These are phyloP conservation scores for Rhadinocentrus ornatus DNA, from an alignment of 2,797 vertebrate genomes.

Conservation along the genomic window DNA sequence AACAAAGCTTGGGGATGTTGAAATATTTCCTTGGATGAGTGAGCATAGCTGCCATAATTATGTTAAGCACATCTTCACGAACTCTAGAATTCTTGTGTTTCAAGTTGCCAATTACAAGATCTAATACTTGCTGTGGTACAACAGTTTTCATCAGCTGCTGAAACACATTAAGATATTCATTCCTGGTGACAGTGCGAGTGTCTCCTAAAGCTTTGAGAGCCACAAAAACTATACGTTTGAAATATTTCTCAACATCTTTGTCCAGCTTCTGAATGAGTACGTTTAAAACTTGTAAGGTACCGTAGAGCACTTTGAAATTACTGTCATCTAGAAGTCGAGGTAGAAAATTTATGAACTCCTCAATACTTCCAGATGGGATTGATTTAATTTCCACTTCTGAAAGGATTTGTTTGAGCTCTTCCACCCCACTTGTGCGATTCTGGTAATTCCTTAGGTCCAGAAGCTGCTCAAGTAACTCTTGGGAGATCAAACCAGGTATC, in stretches of 20 bases:
- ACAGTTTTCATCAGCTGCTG: constrained; percentile 84
- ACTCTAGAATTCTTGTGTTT: constrained; percentile 88
- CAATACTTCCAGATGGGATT: constrained; percentile 76
- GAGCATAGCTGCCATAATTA: constrained; percentile 87
- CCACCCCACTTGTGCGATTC: constrained; percentile 87
- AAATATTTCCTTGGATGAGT: constrained; percentile 86
- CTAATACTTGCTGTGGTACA: constrained; percentile 84
- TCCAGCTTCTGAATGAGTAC: constrained; percentile 86
- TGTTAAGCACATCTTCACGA: constrained; percentile 87
- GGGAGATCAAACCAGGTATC: constrained; percentile 88
- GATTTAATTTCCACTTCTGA: constrained; percentile 76
- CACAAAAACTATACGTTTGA: constrained; percentile 82
- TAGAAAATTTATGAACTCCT: constrained; percentile 86
- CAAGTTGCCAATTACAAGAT: constrained; percentile 83
- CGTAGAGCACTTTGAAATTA: constrained; percentile 89
- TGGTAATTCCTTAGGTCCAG: constrained; percentile 90
- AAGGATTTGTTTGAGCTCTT: constrained; percentile 86
- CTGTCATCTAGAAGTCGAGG: constrained; percentile 85
- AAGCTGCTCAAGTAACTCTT: constrained; percentile 87
- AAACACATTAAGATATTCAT: constrained; percentile 87
- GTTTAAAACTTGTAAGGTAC: constrained; percentile 87
- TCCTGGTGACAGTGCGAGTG: constrained; percentile 83
- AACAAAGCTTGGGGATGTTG: constrained; percentile 84
- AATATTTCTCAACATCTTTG: constrained; percentile 74
- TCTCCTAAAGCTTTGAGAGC: constrained; percentile 87